A percentile compares a stretch with the other conserved stretches of the same genome.
Evolutionary conservation across 2,797 vertebrate species (phyloP).

Genomic region (Emydoidea blandingii): DNA sequence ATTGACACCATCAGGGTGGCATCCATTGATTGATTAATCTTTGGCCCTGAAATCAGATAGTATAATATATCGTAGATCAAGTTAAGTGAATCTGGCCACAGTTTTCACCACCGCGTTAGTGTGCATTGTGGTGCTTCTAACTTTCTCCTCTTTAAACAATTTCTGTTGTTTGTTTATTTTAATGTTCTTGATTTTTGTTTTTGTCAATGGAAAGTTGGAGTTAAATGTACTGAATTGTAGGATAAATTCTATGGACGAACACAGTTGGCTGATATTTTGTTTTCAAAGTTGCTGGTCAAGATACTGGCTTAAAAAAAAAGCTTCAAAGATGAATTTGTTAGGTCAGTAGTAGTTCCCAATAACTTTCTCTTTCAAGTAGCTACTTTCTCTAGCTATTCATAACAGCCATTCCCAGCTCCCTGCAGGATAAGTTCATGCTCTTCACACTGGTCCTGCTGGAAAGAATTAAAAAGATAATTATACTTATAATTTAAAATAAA

Average conservation of each 20-base stretch:
- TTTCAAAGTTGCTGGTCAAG: background rate
- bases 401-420: background rate
- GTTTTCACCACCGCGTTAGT: background rate
- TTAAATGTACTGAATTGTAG: background rate
- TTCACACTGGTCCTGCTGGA: background rate
- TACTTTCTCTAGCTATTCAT: background rate
- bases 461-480: background rate
- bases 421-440: background rate
- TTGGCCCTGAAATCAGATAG: background rate
- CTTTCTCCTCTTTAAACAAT: background rate
- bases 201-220: background rate
- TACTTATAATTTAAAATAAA: background rate
- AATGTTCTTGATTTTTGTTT: background rate
- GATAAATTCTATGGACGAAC: background rate
- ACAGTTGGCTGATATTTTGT: background rate
- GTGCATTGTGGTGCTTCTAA: background rate
- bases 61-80: background rate
- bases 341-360: background rate
- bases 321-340: background rate
- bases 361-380: background rate
- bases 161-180: background rate
- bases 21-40: background rate
- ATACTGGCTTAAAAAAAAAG: background rate
- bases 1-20: background rate
- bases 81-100: rapidly evolving